phyloP scores from a whole-genome alignment of 2,113 vertebrate genomes.

The Bagarius yarrelli region DNA sequence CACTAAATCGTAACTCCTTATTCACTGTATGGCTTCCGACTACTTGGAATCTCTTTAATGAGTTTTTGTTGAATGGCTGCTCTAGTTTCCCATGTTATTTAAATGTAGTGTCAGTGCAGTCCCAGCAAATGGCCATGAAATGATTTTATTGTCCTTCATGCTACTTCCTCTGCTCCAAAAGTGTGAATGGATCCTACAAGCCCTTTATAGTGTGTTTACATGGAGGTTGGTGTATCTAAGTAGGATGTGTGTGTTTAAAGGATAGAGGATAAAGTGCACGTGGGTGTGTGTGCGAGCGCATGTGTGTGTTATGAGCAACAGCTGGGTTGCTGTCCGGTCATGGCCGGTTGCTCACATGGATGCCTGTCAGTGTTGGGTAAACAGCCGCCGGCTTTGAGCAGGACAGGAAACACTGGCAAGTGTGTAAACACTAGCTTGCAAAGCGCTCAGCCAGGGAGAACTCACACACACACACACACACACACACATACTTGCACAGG shows the following conservation, averaged over 20 bases:
- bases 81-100: not conserved
- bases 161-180: not conserved
- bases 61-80: not conserved
- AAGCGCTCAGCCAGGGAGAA: constrained; percentile 76
- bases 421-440: constrained; percentile 76
- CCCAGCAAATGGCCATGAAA: not conserved
- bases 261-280: no score
- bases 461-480: constrained; percentile 55
- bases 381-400: constrained; percentile 70
- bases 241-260: not conserved
- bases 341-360: constrained; percentile 54
- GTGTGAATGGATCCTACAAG: not conserved
- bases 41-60: not conserved
- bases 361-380: constrained; percentile 69
- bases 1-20: no score
- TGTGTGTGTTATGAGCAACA: constrained; percentile 68
- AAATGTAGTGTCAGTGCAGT: not conserved
- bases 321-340: constrained; percentile 76
- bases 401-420: constrained; percentile 80
- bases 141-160: not conserved
- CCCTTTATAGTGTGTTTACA: constrained; percentile 9
- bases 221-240: constrained; percentile 19
- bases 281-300: constrained; percentile 4
- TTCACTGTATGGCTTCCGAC: not conserved
- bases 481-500: constrained; percentile 40